phyloP scores from a whole-genome alignment of 2,113 vertebrate species.

The Nestor notabilis region DNA sequence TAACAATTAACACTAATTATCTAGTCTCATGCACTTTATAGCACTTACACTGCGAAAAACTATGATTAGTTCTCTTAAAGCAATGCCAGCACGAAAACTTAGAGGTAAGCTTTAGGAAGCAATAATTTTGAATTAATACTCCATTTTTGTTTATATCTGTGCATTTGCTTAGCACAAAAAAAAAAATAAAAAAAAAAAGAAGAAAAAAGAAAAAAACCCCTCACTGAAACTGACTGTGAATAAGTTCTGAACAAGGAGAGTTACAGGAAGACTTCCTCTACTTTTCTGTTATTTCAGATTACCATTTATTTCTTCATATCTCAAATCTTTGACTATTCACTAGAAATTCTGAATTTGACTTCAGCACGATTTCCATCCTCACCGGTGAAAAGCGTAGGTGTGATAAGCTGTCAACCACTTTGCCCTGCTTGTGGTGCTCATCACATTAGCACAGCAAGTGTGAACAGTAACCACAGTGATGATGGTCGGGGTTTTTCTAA shows the following conservation, averaged over 20 bases:
- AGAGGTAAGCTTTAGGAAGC: neutral
- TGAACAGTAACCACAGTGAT: neutral
- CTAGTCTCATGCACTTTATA: neutral
- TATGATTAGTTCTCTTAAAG: neutral
- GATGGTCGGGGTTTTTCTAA: neutral
- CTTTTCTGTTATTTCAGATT: neutral
- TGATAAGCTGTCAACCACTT: neutral
- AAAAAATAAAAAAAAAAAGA: too few relatives aligned
- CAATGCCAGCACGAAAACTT: neutral
- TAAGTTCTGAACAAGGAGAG: neutral
- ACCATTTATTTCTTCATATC: fast-evolving
- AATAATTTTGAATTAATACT: neutral
- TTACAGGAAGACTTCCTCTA: neutral
- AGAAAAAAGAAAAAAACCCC: too few relatives aligned
- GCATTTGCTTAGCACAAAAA: neutral
- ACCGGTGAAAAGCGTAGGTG: neutral
- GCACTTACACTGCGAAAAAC: neutral
- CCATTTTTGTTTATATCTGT: neutral
- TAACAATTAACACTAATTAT: neutral
- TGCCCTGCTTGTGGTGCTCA: neutral
- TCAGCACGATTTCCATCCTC: neutral
- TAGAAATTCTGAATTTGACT: neutral
- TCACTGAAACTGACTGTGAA: neutral
- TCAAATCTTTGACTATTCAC: neutral
- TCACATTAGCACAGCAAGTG: neutral